A percentile compares a stretch with the other conserved stretches of the same genome.
Evolutionary conservation across 2,113 vertebrate species (phyloP).

Genomic region (Neogale vison): DNA sequence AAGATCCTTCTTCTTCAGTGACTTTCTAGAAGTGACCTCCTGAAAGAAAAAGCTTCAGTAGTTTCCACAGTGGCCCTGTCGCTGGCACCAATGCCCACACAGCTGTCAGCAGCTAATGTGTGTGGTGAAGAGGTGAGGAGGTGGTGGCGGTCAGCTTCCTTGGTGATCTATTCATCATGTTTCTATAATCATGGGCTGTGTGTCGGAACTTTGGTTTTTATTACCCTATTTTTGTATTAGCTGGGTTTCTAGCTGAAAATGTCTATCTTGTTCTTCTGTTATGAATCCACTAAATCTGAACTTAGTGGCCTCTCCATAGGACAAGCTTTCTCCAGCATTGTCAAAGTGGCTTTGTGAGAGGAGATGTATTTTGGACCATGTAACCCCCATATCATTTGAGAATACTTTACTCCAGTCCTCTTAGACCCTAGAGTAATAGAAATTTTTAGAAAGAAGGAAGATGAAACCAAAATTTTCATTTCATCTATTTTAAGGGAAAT

Average conservation of each 20-base stretch:
- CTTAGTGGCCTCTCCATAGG: neutral
- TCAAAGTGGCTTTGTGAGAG: neutral
- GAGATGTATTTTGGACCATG: neutral
- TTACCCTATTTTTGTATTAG: neutral
- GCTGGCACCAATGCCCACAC: neutral
- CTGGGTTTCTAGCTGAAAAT: neutral
- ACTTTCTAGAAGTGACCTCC: neutral
- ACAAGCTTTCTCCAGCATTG: neutral
- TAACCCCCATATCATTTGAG: neutral
- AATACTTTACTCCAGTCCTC: neutral
- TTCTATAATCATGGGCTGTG: neutral
- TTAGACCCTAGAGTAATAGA: neutral
- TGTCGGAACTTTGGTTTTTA: slow-evolving; percentile 13
- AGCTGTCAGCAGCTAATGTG: neutral
- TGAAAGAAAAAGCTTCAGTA: slow-evolving; percentile 42
- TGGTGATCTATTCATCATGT: neutral
- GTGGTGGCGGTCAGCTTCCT: neutral
- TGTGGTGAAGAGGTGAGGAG: neutral
- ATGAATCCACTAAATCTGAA: slow-evolving; percentile 23
- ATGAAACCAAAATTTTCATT: neutral
- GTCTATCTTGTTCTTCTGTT: neutral
- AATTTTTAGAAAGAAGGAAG: neutral
- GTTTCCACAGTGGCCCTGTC: neutral
- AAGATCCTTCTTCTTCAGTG: neutral
- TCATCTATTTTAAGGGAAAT: neutral